These are phyloP conservation scores for Meloidogyne exigua DNA, from an alignment of 1,140 invertebrate species.

Conservation along the genomic window DNA sequence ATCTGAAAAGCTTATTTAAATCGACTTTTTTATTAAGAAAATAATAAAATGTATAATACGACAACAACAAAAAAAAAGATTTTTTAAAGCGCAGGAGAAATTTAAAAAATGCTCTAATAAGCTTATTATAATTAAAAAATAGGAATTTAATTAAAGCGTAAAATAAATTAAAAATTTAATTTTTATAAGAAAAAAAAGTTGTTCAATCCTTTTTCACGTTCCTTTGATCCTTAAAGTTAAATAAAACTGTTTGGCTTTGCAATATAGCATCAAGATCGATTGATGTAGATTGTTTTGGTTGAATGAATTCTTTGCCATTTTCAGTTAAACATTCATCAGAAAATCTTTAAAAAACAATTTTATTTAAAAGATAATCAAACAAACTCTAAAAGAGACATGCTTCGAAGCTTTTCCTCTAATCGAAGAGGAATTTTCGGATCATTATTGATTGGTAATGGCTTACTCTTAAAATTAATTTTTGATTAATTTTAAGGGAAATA, in stretches of 20 bases:
- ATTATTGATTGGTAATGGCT: background rate
- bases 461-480: background rate
- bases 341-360: background rate
- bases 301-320: background rate
- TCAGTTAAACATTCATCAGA: background rate
- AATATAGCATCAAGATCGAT: background rate
- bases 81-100: too few species aligned
- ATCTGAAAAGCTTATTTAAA: background rate
- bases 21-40: too few species aligned
- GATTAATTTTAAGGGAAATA: background rate
- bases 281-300: background rate
- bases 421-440: background rate
- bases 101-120: too few species aligned
- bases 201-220: background rate
- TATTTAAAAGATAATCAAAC: background rate
- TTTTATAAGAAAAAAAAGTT: background rate
- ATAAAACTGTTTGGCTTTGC: background rate
- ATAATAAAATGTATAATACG: background rate
- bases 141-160: too few species aligned
- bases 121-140: too few species aligned
- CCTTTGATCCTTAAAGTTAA: background rate
- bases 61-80: too few species aligned
- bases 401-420: background rate
- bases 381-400: background rate
- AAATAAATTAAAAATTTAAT: too few species aligned